Evolutionary conservation across 2,113 vertebrate genomes (phyloP), one percentile per base, ranked within the genome.

Genomic region (Menidia beryllina): DNA sequence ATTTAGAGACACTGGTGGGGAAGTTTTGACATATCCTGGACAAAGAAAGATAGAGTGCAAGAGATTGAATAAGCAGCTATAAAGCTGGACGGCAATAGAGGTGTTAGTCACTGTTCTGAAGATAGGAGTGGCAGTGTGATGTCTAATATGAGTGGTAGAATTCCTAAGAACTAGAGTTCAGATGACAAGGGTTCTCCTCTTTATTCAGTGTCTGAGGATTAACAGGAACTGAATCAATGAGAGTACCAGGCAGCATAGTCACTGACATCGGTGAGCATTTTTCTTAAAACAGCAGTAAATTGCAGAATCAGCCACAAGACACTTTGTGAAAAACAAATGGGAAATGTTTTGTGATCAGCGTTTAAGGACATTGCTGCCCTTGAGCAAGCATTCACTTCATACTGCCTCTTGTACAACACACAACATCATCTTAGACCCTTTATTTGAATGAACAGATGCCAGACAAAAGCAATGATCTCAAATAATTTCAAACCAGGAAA

Each of bases 1-100:
- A 59, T 77, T 75, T 50, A 82, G 51, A 30, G 83, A 85, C 75
- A 77, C 48, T 30, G 56, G 60, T 72, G 84, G n/a, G 89, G 88
- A 91, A 84, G 82, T 77, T 76, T 51, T 30, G 59, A 84, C 83
- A 75, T 71, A 49, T 81, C 53, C 62, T 27, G 50, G 45, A 83
- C 56, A 66, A 67, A 85, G 30, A 61, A 66, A 66, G 56, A 75
- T n/a, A 74, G 48, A 72, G 59, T 39, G 65, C 23, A n/a, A n/a
- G n/a, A 45, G 17, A 19, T 15, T 27, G 55, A 59, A 57, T 56
- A 48, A 36, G n/a, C n/a, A 34, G 43, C 26, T 34, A 47, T 24
- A 23, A 21, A 56, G n/a, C 41, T n/a, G 56, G 41, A 47, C 58
- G n/a, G 55, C 20, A 12, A 49, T 9, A 50, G 21, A 13, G 0